These are phyloP conservation scores for Danionella cerebrum DNA, from an alignment of 2,113 vertebrate species.

Conservation along the genomic window DNA sequence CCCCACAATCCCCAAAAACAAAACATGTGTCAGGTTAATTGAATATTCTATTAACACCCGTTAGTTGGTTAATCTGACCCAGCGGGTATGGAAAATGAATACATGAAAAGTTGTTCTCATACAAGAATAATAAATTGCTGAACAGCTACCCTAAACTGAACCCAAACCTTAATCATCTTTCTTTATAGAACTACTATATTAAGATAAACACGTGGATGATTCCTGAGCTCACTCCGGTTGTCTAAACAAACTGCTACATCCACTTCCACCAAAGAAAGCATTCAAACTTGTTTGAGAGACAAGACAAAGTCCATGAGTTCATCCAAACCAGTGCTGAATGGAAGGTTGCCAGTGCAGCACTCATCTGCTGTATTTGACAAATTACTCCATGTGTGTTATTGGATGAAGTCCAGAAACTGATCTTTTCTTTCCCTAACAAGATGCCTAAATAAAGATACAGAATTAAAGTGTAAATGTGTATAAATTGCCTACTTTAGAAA, in stretches of 20 bases:
- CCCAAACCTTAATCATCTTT: not conserved
- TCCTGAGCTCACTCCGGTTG: not conserved
- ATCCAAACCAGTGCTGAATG: not conserved
- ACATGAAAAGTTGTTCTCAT: too few relatives aligned
- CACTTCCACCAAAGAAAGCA: not conserved
- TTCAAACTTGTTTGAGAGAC: not conserved
- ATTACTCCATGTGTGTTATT: slow-evolving; percentile 1
- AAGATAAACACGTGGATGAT: not conserved
- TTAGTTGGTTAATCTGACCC: too few relatives aligned
- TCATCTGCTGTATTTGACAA: not conserved
- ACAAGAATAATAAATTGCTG: too few relatives aligned
- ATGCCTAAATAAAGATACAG: too few relatives aligned
- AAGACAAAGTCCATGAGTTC: not conserved
- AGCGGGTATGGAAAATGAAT: too few relatives aligned
- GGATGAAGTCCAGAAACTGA: not conserved
- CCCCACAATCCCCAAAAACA: too few relatives aligned
- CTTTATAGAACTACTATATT: too few relatives aligned
- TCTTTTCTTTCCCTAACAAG: not conserved
- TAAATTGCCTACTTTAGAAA: too few relatives aligned
- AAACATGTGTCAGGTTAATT: too few relatives aligned
- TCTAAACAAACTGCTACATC: not conserved
- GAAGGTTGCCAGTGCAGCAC: not conserved
- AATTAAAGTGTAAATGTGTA: too few relatives aligned
- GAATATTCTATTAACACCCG: too few relatives aligned
- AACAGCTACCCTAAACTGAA: too few relatives aligned